phyloP scores from a whole-genome alignment of 2,888 invertebrate genomes.

The Venusia cambrica region DNA sequence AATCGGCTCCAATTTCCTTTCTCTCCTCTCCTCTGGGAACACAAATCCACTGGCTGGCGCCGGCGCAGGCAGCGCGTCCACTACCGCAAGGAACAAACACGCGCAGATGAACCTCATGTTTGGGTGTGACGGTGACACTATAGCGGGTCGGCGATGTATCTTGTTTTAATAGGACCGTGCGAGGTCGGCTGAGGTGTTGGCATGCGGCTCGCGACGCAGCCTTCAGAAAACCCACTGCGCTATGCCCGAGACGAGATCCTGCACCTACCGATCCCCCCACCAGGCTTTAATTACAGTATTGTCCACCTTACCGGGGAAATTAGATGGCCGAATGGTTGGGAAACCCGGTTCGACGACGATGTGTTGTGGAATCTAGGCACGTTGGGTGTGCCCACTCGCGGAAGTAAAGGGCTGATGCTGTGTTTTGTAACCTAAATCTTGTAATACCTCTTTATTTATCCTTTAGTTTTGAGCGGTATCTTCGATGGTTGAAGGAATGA shows the following conservation, averaged over 20 bases:
- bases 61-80: slow-evolving; percentile 40
- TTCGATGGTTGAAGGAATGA: no score
- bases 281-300: slow-evolving; percentile 58
- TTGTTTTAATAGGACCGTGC: slow-evolving; percentile 76
- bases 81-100: slow-evolving; percentile 48
- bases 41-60: slow-evolving; percentile 62
- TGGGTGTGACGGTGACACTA: slow-evolving; percentile 60
- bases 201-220: slow-evolving; percentile 79
- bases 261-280: slow-evolving; percentile 61
- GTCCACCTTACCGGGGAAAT: slow-evolving; percentile 52
- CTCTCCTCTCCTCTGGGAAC: slow-evolving; percentile 63
- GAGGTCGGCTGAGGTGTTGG: slow-evolving; percentile 71
- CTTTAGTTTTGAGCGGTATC: no score
- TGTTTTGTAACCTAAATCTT: slow-evolving; percentile 14
- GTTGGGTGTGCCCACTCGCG: slow-evolving; percentile 32
- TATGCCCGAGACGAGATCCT: slow-evolving; percentile 63
- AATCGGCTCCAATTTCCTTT: slow-evolving; percentile 63
- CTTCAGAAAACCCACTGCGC: slow-evolving; percentile 80
- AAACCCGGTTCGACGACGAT: slow-evolving; percentile 53
- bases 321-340: slow-evolving; percentile 52
- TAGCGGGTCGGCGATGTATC: slow-evolving; percentile 56
- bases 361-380: slow-evolving; percentile 36
- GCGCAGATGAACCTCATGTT: slow-evolving; percentile 65
- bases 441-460: slow-evolving; percentile 4
- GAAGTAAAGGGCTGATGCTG: slow-evolving; percentile 30